phyloP scores from a whole-genome alignment of 1,140 invertebrate genomes.

The Saccostrea glomerata region DNA sequence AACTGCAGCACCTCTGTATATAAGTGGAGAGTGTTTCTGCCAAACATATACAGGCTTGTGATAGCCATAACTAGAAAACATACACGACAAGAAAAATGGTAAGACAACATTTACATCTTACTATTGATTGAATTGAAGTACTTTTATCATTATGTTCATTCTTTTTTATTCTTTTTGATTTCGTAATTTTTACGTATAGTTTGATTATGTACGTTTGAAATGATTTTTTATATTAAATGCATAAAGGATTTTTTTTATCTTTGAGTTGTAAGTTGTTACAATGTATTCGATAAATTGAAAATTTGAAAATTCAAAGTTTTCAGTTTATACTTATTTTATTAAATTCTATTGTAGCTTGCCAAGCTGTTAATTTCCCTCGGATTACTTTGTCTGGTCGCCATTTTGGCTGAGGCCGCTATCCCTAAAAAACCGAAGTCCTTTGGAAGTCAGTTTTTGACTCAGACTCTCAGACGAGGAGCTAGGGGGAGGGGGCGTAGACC shows the following conservation, averaged over 20 bases:
- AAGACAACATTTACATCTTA: not conserved
- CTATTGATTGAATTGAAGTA: not conserved
- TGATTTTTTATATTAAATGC: too few relatives aligned
- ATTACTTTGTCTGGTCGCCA: not conserved
- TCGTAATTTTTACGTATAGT: not conserved
- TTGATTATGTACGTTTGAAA: too few relatives aligned
- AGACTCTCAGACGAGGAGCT: not conserved
- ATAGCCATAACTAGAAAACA: not conserved
- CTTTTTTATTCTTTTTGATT: not conserved
- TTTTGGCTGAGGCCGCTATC: not conserved
- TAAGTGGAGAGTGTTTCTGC: not conserved
- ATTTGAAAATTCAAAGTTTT: not conserved
- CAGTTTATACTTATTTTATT: not conserved
- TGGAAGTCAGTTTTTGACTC: not conserved
- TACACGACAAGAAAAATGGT: slow-evolving; percentile 6
- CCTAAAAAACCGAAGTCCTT: not conserved
- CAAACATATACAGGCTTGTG: slow-evolving; percentile 1
- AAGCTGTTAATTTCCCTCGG: not conserved
- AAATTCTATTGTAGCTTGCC: not conserved
- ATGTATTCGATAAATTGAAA: not conserved
- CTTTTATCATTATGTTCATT: not conserved
- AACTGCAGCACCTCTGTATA: not conserved
- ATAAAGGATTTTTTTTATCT: too few relatives aligned
- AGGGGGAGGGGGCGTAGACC: not conserved
- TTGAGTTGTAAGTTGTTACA: not conserved